Evolutionary conservation across 30 jellyfish, hydroid and myxozoan genomes (phyloP), one percentile per base, ranked within the genome.

Genomic region (Nemopilema nomurai): DNA sequence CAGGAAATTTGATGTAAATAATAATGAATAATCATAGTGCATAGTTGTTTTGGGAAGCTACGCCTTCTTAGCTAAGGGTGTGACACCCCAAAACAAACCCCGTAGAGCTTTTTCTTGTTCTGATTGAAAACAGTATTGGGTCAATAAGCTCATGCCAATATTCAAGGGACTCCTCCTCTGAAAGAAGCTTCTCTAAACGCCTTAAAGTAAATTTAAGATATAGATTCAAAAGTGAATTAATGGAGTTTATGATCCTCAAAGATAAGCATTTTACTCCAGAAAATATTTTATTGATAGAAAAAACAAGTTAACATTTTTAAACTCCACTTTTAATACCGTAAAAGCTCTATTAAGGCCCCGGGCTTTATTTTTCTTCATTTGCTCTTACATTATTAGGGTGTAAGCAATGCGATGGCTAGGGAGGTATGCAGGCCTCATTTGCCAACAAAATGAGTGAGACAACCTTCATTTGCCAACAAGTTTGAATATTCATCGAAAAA

Each of bases 141-240:
- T 77, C 87, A 21, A 62, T 52, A 52, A 51, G 49, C 53, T 77
- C 87, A 19, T 50, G 77, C 87, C 87, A 77, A 29, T 77, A 21
- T 1, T 77, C 87, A 22, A n/a, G 85, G 32, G 71, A 28, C 49
- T 74, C 51, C 51, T 74, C 85, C 27, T 74, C 85, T 0, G 74
- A 49, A 9, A 74, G 74, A n/a, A 74, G 85, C 85, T 41, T 74
- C 50, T 74, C 74, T 20, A 74, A 33, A 74, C 85, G 85, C 70
- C 85, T 74, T 28, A 6, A 41, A 74, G 72, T 19, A 63, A 63
- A 41, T 41, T 41, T 3, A 41, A 41, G 13, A 41, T 41, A 41
- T 41, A 41, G 57, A 41, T 41, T 41, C 57, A 41, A 41, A 41
- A 41, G 57, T 41, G 57, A 41, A 41, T 41, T 41, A 41, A 41